A percentile compares a stretch with the other conserved stretches of the same genome.
phyloP scores from a whole-genome alignment of 2,888 invertebrate species.

The Sphinx pinastri region DNA sequence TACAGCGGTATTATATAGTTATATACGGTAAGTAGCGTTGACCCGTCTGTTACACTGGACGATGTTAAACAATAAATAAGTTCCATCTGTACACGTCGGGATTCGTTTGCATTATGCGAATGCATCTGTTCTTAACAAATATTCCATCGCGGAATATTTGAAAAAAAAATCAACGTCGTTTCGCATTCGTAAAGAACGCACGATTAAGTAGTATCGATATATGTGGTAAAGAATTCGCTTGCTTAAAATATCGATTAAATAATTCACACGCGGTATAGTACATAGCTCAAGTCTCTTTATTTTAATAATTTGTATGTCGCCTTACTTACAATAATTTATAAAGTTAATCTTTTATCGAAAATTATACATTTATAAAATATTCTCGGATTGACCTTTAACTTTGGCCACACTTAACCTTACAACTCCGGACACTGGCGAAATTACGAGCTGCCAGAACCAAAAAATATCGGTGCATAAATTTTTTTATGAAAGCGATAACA shows the following conservation, averaged over 20 bases:
- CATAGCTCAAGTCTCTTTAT: neutral
- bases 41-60: slow-evolving; percentile 53
- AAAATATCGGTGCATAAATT: too few relatives aligned
- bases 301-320: neutral
- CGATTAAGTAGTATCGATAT: neutral
- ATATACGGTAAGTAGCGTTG: slow-evolving; percentile 58
- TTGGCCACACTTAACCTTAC: too few relatives aligned
- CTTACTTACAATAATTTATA: neutral
- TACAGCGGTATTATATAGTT: slow-evolving; percentile 44
- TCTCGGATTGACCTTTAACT: neutral
- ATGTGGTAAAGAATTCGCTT: neutral
- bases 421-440: too few relatives aligned
- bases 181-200: neutral
- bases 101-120: neutral
- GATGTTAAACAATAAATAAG: slow-evolving; percentile 5
- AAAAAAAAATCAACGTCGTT: slow-evolving; percentile 12
- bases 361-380: neutral
- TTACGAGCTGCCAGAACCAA: too few relatives aligned
- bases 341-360: neutral
- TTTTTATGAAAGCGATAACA: too few relatives aligned
- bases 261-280: neutral
- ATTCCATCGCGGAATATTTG: slow-evolving; percentile 9
- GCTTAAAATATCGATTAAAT: neutral
- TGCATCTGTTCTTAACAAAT: slow-evolving; percentile 3
- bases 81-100: slow-evolving; percentile 9